Evolutionary conservation across 2,797 vertebrate genomes (phyloP).

Genomic region (Ara ararauna): DNA sequence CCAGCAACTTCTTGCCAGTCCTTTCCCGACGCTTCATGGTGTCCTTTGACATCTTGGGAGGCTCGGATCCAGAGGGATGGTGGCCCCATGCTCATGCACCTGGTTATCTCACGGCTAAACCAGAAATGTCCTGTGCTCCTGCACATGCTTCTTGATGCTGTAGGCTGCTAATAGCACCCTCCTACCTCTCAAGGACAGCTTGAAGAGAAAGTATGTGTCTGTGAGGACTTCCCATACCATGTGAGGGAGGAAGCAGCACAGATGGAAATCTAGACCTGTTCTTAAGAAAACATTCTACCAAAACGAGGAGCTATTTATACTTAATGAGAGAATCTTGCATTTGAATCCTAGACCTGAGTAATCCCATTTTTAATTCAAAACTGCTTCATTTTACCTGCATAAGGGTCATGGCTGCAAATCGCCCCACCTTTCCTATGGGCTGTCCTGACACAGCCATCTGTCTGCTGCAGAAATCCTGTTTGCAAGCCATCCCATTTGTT

Average conservation of each 20-base stretch:
- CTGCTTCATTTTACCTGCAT: not conserved
- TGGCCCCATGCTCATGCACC: not conserved
- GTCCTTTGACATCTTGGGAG: not conserved
- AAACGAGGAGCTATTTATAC: not conserved
- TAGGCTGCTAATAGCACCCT: not conserved
- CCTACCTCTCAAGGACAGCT: not conserved
- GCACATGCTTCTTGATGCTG: not conserved
- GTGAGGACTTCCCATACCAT: not conserved
- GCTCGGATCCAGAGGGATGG: not conserved
- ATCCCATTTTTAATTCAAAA: not conserved
- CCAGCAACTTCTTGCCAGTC: not conserved
- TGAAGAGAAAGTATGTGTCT: not conserved
- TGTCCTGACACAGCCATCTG: not conserved
- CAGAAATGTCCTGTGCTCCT: not conserved
- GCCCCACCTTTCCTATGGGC: not conserved
- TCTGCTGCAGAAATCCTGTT: not conserved
- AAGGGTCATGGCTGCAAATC: not conserved
- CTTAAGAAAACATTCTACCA: not conserved
- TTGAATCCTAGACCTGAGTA: not conserved
- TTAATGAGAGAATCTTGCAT: not conserved
- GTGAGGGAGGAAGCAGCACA: not conserved
- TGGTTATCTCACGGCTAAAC: not conserved
- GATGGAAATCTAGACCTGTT: not conserved
- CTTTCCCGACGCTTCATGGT: not conserved
- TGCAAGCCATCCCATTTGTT: not conserved